Base-by-base conservation (phyloP, 2,113 vertebrate species). In the Crotalus tigris region DNA sequence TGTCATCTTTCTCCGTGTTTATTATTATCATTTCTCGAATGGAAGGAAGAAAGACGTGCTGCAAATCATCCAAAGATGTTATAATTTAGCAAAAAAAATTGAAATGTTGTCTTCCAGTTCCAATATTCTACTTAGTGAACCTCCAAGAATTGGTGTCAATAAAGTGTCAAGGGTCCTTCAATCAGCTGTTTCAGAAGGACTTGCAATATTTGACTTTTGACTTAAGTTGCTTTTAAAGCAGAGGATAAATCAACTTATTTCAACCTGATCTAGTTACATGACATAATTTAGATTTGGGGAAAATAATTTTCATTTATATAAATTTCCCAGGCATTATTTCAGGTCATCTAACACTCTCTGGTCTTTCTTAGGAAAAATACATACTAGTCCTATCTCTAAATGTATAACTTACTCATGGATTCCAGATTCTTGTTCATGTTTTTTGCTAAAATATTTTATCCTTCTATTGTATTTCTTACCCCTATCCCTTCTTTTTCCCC, bases 401-500 rank as follows among this genome's bases (percentile, higher is more conserved):
- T 2, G 23, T 55, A 15, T n/a, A 89, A 81, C 17, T 13, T 17
- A 51, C 59, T 90, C 51, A 33, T 85, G 57, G 33, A 9, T 58
- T 58, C 33, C 39, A 4, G 46, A 58, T 85, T 53, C 19, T 19
- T 17, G 7, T 49, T 15, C 13, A 53, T 51, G 4, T 57, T 21
- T 29, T 58, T 92, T 61, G 26, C 11, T 75, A 51, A 51, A 51
- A 94, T 7, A 4, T 49, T 93, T 95, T 64, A 69, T 57, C 54
- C 23, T 93, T 89, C 92, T 92, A 59, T 94, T 55, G 33, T 29
- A 96, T 92, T 96, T 1, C n/a, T 81, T 15, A 81, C 6, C 15
- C 5, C 69, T 33, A 81, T 81, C n/a, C 33, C 33, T 33, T 39
- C 6, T 90, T 93, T 69, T 96, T 21, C 93, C 59, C 57, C 46